Evolutionary conservation across 2,797 vertebrate genomes (phyloP).

Genomic region (Sus cebifrons): DNA sequence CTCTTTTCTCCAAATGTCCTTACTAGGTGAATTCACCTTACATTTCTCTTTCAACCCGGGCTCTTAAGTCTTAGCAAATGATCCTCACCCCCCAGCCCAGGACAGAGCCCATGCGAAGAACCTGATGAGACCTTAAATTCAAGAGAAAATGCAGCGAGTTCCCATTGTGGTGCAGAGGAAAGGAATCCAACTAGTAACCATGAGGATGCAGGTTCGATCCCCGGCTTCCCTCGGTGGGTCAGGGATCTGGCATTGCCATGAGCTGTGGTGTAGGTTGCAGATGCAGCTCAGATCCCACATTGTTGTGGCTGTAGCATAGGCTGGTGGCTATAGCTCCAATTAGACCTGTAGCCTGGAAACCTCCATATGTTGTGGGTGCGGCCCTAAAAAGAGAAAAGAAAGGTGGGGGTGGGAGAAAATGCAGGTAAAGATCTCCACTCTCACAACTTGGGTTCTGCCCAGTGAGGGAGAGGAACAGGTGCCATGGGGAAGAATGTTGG

Average conservation of each 20-base stretch:
- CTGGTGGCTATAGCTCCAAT: no score
- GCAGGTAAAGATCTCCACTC: background rate
- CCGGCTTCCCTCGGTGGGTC: no score
- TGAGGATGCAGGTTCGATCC: no score
- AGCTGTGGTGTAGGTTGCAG: no score
- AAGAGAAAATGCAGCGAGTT: background rate
- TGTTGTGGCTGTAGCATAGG: no score
- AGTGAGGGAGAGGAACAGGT: background rate
- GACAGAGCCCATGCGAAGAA: background rate
- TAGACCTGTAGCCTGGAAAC: no score
- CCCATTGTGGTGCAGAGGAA: no score
- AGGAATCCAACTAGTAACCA: no score
- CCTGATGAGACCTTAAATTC: background rate
- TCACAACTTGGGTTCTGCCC: background rate
- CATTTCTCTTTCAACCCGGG: background rate
- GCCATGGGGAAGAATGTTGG: background rate
- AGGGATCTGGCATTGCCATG: no score
- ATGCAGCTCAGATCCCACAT: no score
- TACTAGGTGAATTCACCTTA: background rate
- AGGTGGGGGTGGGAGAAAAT: background rate
- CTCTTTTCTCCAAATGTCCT: background rate
- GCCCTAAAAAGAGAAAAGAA: background rate
- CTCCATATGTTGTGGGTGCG: no score
- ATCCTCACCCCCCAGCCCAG: background rate
- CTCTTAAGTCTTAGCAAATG: background rate